Conservation (phyloP, 2,113 vertebrate species). For the Datnioides undecimradiatus region DNA sequence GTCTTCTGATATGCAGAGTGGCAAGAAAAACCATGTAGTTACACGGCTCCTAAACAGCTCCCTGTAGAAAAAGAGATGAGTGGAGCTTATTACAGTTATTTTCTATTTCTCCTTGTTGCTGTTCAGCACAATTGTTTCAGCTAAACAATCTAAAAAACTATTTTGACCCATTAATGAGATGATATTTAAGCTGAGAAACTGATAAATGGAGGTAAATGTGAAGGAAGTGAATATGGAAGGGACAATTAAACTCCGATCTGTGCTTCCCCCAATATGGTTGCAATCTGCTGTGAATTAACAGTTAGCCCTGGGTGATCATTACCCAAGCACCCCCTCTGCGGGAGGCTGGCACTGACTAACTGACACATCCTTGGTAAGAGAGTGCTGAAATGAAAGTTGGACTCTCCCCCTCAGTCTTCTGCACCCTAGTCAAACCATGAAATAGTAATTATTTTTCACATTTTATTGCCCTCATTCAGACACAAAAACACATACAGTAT, state of each 20-base stretch:
- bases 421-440: conserved; percentile 30
- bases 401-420: background rate
- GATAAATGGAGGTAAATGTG: conserved; percentile 59
- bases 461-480: conserved; percentile 25
- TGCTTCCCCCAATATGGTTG: conserved; percentile 67
- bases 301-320: conserved; percentile 81
- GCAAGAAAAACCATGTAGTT: conserved; percentile 4
- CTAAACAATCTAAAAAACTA: conserved; percentile 29
- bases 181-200: conserved; percentile 27
- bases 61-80: background rate
- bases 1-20: conserved; percentile 12
- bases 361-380: conserved; percentile 30
- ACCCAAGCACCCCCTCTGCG: conserved; percentile 64
- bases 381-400: conserved; percentile 8
- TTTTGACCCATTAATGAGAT: conserved; percentile 43
- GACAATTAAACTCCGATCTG: conserved; percentile 76
- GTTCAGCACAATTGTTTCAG: conserved; percentile 19
- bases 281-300: conserved; percentile 80
- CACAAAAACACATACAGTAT: background rate
- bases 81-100: conserved; percentile 25
- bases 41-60: background rate
- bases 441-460: conserved; percentile 53
- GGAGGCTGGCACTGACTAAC: conserved; percentile 64
- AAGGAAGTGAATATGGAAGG: conserved; percentile 68
- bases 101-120: conserved; percentile 16